phyloP scores from a whole-genome alignment of 2,113 vertebrate species.

The Pedionomus torquatus region DNA sequence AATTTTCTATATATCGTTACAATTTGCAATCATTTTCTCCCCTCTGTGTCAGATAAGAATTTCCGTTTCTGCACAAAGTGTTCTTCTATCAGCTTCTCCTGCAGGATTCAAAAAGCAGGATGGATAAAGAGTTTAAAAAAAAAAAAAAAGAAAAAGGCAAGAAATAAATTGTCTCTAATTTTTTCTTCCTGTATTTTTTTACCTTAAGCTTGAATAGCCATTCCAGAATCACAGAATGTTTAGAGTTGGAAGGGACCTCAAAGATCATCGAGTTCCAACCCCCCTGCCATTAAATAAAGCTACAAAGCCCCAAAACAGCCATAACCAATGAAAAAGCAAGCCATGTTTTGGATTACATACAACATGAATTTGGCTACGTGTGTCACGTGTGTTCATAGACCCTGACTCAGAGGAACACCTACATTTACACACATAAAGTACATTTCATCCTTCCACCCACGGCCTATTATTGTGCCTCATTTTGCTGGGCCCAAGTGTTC shows the following conservation, averaged over 20 bases:
- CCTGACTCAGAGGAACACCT: neutral
- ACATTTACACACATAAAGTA: neutral
- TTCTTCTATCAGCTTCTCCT: neutral
- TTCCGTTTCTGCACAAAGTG: neutral
- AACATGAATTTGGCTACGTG: neutral
- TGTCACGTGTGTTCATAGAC: neutral
- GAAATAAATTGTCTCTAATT: neutral
- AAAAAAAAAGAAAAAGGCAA: neutral
- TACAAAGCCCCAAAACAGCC: neutral
- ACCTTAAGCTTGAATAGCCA: neutral
- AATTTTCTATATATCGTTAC: neutral
- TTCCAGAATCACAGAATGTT: no score
- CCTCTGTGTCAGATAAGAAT: neutral
- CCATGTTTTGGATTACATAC: neutral
- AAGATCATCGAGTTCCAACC: no score
- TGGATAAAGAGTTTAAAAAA: neutral
- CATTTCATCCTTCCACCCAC: neutral
- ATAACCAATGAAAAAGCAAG: neutral
- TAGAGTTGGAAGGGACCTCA: no score
- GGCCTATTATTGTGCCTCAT: neutral
- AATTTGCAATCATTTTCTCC: neutral
- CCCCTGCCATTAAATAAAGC: neutral
- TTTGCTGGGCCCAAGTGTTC: neutral
- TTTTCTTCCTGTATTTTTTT: neutral
- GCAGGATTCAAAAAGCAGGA: neutral